Conservation (phyloP, 1,140 invertebrate species). For the Caenorhabditis latens region DNA sequence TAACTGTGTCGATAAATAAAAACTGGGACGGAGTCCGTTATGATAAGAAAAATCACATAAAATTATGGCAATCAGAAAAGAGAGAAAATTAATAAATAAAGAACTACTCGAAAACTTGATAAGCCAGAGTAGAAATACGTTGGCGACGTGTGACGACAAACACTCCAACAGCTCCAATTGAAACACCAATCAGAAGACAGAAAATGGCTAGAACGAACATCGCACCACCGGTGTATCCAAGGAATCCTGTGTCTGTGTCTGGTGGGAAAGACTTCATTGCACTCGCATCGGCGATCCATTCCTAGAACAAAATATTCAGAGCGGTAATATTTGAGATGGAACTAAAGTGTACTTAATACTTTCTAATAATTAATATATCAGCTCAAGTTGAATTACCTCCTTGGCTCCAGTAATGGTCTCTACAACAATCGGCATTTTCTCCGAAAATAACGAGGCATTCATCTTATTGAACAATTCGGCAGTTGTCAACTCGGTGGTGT, state of each 20-base stretch:
- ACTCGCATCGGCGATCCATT: slow-evolving; percentile 23
- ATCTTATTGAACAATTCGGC: slow-evolving; percentile 19
- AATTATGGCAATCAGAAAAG: not conserved
- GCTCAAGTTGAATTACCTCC: not conserved
- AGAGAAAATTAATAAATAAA: not conserved
- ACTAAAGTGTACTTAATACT: not conserved
- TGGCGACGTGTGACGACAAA: slow-evolving; percentile 56
- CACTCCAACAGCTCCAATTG: slow-evolving; percentile 57
- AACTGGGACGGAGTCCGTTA: not conserved
- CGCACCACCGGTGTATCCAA: slow-evolving; percentile 65
- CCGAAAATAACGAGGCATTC: not conserved
- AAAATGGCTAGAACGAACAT: slow-evolving; percentile 68
- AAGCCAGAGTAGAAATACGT: slow-evolving; percentile 64
- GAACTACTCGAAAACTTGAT: slow-evolving; percentile 67
- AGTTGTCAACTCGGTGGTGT: slow-evolving; percentile 20
- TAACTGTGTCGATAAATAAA: not conserved
- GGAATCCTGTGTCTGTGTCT: slow-evolving; percentile 11
- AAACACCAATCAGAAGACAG: slow-evolving; percentile 60
- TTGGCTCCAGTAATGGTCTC: not conserved
- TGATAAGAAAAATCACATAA: not conserved
- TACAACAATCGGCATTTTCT: slow-evolving; percentile 47
- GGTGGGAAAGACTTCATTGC: not conserved
- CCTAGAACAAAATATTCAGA: not conserved
- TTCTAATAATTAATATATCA: too few species aligned
- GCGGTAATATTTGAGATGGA: not conserved